These are phyloP conservation scores for Fissipunctia ypsillon DNA, from an alignment of 2,888 invertebrate genomes.

Conservation along the genomic window DNA sequence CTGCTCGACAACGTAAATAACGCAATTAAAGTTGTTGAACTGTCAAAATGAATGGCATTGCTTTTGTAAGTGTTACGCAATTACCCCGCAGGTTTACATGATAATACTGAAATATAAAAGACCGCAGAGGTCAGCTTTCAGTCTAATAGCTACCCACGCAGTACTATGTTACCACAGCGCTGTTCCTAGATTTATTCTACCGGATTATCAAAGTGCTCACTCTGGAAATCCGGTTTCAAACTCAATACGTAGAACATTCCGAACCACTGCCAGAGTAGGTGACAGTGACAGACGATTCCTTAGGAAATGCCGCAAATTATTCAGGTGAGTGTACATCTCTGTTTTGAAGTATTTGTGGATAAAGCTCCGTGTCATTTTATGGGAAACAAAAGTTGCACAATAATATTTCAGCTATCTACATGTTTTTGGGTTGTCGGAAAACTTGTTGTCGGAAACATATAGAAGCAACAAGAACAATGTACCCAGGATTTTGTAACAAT, in stretches of 20 bases:
- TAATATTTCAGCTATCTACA: not conserved
- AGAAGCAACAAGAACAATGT: too few relatives aligned
- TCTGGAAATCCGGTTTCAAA: not conserved
- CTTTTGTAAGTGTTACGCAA: not conserved
- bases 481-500: too few relatives aligned
- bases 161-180: not conserved
- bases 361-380: not conserved
- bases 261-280: not conserved
- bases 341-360: not conserved
- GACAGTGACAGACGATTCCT: slow-evolving; percentile 3
- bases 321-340: not conserved
- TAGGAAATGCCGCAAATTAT: not conserved
- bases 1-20: too few relatives aligned
- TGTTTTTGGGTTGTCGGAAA: not conserved
- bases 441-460: too few relatives aligned
- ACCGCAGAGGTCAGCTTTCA: not conserved
- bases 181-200: not conserved
- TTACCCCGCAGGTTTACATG: not conserved
- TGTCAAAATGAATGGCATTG: not conserved
- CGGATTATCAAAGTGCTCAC: too few relatives aligned
- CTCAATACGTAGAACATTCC: not conserved
- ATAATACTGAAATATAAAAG: not conserved
- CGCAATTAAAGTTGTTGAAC: not conserved
- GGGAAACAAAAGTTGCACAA: not conserved
- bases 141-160: too few relatives aligned